A percentile compares a stretch with the other conserved stretches of the same genome.
Evolutionary conservation across 2,797 vertebrate species (phyloP).

Genomic region (Mionectes olivaceus): DNA sequence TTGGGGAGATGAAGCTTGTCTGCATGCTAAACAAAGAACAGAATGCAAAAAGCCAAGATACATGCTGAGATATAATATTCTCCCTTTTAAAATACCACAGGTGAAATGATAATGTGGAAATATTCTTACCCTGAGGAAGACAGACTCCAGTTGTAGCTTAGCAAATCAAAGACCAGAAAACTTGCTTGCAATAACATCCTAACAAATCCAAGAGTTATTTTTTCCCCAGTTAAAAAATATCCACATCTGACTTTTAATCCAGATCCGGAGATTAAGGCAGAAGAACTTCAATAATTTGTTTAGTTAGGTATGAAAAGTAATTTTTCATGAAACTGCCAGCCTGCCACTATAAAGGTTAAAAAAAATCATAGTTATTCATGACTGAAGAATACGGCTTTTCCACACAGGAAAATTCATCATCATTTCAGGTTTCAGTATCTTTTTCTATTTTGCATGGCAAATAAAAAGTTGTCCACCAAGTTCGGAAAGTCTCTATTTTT

Average conservation of each 20-base stretch:
- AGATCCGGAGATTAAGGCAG: conserved; percentile 55
- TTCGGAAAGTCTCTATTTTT: conserved; percentile 37
- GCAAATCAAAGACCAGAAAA: conserved; percentile 79
- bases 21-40: conserved; percentile 56
- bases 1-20: conserved; percentile 42
- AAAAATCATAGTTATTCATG: conserved; percentile 50
- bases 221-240: conserved; percentile 65
- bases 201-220: conserved; percentile 70
- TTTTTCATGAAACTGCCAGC: conserved; percentile 57
- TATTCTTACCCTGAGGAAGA: conserved; percentile 78
- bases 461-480: conserved; percentile 53
- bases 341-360: conserved; percentile 54
- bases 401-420: conserved; percentile 57
- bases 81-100: conserved; percentile 45
- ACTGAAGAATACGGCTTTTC: conserved; percentile 48
- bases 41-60: conserved; percentile 19
- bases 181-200: conserved; percentile 78
- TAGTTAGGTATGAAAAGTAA: conserved; percentile 68
- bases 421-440: conserved; percentile 34
- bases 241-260: conserved; percentile 60
- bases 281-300: conserved; percentile 64
- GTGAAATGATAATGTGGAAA: conserved; percentile 65
- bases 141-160: conserved; percentile 77
- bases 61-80: neutral
- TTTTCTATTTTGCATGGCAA: conserved; percentile 51